Percentiles rank a stretch among this genome's conserved stretches.
These are phyloP conservation scores for Indicator indicator DNA, from an alignment of 2,113 vertebrate genomes.

Conservation along the genomic window DNA sequence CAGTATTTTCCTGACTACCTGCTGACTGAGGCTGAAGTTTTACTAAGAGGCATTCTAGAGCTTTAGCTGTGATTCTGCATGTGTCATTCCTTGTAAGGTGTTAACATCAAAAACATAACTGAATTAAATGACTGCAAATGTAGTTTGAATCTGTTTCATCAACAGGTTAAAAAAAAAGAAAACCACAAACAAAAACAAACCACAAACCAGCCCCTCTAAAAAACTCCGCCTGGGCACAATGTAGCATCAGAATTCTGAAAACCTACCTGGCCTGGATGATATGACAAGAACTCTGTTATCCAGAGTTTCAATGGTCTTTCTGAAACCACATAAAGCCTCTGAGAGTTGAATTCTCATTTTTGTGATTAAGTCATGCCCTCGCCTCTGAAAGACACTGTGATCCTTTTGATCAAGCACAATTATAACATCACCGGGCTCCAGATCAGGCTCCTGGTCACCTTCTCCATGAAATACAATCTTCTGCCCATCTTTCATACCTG, in stretches of 20 bases:
- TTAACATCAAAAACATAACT: neutral
- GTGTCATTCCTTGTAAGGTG: neutral
- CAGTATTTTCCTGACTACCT: neutral
- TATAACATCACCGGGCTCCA: conserved; percentile 94
- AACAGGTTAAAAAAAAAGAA: neutral
- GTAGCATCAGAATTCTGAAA: neutral
- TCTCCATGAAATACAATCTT: conserved; percentile 94
- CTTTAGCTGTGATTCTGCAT: neutral
- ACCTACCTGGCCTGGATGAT: conserved; percentile 83
- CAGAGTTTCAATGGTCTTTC: conserved; percentile 85
- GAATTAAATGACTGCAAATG: neutral
- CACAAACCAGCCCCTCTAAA: neutral
- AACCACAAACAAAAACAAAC: neutral
- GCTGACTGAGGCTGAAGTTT: neutral
- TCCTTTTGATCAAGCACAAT: conserved; percentile 94
- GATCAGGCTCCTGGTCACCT: conserved; percentile 95
- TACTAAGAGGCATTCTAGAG: neutral
- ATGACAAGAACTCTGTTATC: conserved; percentile 88
- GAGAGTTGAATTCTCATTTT: conserved; percentile 91
- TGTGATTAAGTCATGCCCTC: conserved; percentile 85
- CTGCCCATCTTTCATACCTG: conserved; percentile 97
- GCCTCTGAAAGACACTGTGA: conserved; percentile 86
- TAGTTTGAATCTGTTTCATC: neutral
- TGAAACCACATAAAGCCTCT: conserved; percentile 94
- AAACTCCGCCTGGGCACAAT: neutral